These are phyloP conservation scores for Lerista edwardsae DNA, from an alignment of 2,797 vertebrate genomes.

Conservation along the genomic window DNA sequence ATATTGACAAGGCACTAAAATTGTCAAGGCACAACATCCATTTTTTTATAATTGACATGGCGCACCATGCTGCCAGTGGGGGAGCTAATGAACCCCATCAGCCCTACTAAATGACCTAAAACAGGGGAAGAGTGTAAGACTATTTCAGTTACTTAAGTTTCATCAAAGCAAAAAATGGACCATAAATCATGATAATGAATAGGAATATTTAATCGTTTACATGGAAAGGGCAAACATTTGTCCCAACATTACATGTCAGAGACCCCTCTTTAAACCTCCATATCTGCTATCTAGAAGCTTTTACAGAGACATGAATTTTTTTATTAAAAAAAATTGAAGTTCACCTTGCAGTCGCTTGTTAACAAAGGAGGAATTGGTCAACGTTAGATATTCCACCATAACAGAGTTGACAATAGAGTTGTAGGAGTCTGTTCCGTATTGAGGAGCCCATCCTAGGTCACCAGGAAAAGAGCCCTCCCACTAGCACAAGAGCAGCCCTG, in stretches of 20 bases:
- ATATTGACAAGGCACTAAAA: too few species aligned
- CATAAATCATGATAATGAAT: too few species aligned
- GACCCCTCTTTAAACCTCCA: neutral
- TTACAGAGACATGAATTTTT: neutral
- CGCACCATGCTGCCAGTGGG: too few species aligned
- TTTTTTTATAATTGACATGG: too few species aligned
- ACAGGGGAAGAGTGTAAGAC: too few species aligned
- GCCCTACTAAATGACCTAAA: too few species aligned
- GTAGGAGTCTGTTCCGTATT: neutral
- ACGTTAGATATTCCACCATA: neutral
- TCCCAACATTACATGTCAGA: neutral
- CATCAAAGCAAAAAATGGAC: too few species aligned
- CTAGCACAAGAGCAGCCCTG: constrained; percentile 22
- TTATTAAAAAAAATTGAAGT: constrained; percentile 55
- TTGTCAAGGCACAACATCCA: too few species aligned
- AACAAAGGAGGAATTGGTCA: neutral
- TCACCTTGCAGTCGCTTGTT: neutral
- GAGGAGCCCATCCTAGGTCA: constrained; percentile 8
- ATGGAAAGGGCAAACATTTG: neutral
- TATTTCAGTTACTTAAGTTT: too few species aligned
- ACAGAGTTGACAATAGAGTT: neutral
- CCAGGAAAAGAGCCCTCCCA: neutral
- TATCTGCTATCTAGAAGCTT: neutral
- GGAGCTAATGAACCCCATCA: too few species aligned
- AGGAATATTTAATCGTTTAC: neutral